Conservation (phyloP, 2,888 invertebrate species). For the Aradus depressus region DNA sequence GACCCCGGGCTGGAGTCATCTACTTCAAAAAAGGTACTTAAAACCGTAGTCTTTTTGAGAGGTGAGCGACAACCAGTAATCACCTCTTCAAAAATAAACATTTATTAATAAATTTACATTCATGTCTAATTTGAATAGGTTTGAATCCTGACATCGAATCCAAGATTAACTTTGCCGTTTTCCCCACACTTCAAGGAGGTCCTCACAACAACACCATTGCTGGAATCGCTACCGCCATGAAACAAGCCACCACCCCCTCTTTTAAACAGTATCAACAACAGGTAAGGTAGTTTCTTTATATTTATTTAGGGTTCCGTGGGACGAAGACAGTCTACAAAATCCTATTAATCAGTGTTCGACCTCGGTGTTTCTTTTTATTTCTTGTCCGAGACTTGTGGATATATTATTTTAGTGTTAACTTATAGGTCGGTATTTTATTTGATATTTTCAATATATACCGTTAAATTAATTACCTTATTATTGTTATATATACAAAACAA, state of each 20-base stretch:
- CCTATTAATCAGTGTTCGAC: no score
- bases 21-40: constrained; percentile 71
- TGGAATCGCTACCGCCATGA: constrained; percentile 88
- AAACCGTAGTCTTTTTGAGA: neutral
- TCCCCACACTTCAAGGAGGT: constrained; percentile 92
- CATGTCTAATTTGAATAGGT: neutral
- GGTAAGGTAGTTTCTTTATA: constrained; percentile 35
- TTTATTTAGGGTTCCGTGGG: no score
- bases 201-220: constrained; percentile 97
- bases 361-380: no score
- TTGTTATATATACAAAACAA: no score
- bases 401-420: no score
- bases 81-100: neutral
- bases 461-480: no score
- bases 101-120: neutral
- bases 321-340: no score
- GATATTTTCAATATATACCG: no score
- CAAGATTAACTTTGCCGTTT: constrained; percentile 80
- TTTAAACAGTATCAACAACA: constrained; percentile 80
- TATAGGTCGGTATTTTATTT: no score
- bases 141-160: constrained; percentile 66
- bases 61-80: neutral
- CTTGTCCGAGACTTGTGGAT: no score
- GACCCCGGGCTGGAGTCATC: constrained; percentile 79
- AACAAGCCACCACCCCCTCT: constrained; percentile 67